Conservation (phyloP, 2,113 vertebrate genomes). For the Origma solitaria region DNA sequence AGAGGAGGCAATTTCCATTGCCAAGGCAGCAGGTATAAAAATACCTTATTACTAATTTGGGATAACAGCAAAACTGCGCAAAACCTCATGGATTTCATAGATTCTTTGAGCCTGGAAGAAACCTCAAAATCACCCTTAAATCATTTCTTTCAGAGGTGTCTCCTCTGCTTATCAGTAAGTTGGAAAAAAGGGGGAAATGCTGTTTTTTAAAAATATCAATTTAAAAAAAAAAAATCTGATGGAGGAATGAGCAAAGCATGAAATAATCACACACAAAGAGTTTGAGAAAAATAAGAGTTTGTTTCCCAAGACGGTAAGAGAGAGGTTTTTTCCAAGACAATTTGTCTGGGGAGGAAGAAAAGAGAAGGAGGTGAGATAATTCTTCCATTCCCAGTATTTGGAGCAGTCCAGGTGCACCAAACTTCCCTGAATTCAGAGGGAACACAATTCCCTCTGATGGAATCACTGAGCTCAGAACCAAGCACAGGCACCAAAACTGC, state of each 20-base stretch:
- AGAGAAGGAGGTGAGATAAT: background rate
- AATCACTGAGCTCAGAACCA: background rate
- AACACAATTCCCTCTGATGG: background rate
- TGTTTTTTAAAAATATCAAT: rapidly evolving
- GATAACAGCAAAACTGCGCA: background rate
- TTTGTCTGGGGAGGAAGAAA: background rate
- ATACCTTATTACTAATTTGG: background rate
- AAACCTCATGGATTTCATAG: background rate
- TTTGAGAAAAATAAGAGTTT: background rate
- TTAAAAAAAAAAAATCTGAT: background rate
- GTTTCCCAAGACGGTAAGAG: background rate
- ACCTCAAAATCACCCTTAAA: background rate
- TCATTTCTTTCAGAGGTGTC: background rate
- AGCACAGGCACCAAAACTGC: background rate
- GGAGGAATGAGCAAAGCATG: background rate
- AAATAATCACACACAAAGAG: background rate
- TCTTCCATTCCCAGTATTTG: background rate
- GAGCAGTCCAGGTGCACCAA: background rate
- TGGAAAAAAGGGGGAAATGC: background rate
- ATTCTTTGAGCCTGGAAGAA: background rate
- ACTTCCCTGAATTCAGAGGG: background rate
- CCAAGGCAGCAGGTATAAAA: background rate
- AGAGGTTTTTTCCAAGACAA: background rate
- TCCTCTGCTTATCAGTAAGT: background rate
- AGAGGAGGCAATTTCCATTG: background rate